Evolutionary conservation across 2,797 vertebrate genomes (phyloP), one percentile per base, ranked within the genome.

Genomic region (Dryobates pubescens): DNA sequence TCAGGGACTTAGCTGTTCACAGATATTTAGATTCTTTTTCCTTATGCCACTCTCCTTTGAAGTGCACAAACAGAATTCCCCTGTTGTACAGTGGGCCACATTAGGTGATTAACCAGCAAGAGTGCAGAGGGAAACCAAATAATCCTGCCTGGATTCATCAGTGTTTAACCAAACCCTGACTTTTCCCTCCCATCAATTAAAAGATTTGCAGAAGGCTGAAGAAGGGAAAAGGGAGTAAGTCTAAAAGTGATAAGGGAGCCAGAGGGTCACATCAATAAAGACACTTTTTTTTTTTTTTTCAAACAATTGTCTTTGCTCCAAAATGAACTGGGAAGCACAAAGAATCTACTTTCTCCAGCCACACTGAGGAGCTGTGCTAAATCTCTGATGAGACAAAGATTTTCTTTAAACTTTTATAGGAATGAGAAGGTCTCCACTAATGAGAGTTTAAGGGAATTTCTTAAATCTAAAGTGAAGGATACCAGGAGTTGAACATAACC

Each of bases 391-490:
- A 97, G 95, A 96, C 74, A 87, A 96, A 86, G 96, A 97, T 95
- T 96, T 97, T 91, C 97, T 96, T 90, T 91, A 97, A 97, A 97
- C 95, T 97, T 97, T 97, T 90, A 97, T 96, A 95, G 95, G 96
- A 93, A 96, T 85, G 91, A 97, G 95, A 95, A 96, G 95, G 95
- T 96, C 97, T 96, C 92, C 73, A 62, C 96, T 98, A 97, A 98
- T 98, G 97, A 98, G 97, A 97, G 94, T 97, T 98, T 97, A 97
- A 97, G 96, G 95, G 96, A 96, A 96, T 97, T 97, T 97, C 97
- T 97, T 94, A 97, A 97, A 98, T 98, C 96, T 96, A 86, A 98
- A 97, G 96, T 97, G 97, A 98, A 98, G 92, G 96, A 96, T 98
- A 97, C 95, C 96, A 96, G 95, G 97, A 97, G 96, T 95, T 95